A percentile compares a stretch with the other conserved stretches of the same genome.
phyloP scores from a whole-genome alignment of 1,140 invertebrate species.

The Mamestra configurata region DNA sequence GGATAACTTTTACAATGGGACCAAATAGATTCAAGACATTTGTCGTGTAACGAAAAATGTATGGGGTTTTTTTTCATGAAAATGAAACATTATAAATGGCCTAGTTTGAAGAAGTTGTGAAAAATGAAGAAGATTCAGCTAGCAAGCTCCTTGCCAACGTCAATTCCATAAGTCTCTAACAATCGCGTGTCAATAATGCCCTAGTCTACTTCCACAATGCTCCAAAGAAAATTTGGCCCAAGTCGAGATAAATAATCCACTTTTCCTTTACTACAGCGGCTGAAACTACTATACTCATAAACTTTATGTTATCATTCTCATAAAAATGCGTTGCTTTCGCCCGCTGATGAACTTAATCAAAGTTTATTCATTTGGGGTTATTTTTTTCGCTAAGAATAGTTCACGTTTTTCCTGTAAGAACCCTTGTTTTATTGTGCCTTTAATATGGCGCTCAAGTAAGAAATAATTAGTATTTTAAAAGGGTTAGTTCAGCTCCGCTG shows the following conservation, averaged over 20 bases:
- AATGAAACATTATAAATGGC: neutral
- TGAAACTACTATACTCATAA: slow-evolving; percentile 38
- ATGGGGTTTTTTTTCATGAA: too few relatives aligned
- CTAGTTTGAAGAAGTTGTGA: neutral
- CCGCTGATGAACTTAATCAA: slow-evolving; percentile 44
- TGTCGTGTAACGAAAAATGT: too few relatives aligned
- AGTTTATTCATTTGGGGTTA: slow-evolving; percentile 35
- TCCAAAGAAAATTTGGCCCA: neutral
- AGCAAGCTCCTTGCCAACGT: too few relatives aligned
- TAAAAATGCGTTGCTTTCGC: slow-evolving; percentile 16
- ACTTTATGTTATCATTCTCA: slow-evolving; percentile 37
- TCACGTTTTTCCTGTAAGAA: neutral
- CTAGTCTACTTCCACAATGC: neutral
- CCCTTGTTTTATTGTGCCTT: neutral
- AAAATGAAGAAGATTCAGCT: neutral
- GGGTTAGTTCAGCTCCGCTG: neutral
- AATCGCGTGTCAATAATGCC: neutral
- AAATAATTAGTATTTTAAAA: slow-evolving; percentile 3
- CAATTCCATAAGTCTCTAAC: neutral
- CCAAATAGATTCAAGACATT: too few relatives aligned
- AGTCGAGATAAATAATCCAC: slow-evolving; percentile 25
- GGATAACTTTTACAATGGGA: too few relatives aligned
- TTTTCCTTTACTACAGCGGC: slow-evolving; percentile 12
- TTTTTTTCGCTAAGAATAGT: neutral
- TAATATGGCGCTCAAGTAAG: neutral